Percentiles rank a stretch among this genome's conserved stretches.
phyloP scores from a whole-genome alignment of 2,888 invertebrate genomes.

The Arge pagana region DNA sequence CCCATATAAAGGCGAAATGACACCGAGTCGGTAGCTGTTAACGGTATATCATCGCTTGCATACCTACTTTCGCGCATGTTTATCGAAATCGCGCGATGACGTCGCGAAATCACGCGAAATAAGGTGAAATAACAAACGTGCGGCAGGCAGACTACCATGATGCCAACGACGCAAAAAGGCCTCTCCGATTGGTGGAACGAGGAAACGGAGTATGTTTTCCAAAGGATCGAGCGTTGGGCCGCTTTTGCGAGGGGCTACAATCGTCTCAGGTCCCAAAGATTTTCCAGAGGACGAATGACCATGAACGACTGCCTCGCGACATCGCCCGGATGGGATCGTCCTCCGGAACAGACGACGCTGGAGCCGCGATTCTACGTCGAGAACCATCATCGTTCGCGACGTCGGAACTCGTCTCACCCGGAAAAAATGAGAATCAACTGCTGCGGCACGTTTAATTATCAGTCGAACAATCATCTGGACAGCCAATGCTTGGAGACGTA shows the following conservation, averaged over 20 bases:
- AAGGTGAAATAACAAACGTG: slow-evolving; percentile 27
- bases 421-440: slow-evolving; percentile 47
- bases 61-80: too few relatives aligned
- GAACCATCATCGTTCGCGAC: slow-evolving; percentile 34
- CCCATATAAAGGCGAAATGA: slow-evolving; percentile 35
- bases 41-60: too few relatives aligned
- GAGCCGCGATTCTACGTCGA: slow-evolving; percentile 35
- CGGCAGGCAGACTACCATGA: slow-evolving; percentile 22
- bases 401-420: slow-evolving; percentile 30
- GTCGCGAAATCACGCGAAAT: too few relatives aligned
- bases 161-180: slow-evolving; percentile 36
- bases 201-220: slow-evolving; percentile 51
- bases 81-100: too few relatives aligned
- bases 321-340: slow-evolving; percentile 38
- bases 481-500: slow-evolving; percentile 50
- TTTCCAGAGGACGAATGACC: slow-evolving; percentile 45
- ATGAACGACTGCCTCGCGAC: slow-evolving; percentile 40
- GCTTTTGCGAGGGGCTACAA: slow-evolving; percentile 52
- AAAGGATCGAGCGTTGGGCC: slow-evolving; percentile 52
- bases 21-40: slow-evolving; percentile 9
- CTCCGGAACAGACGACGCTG: slow-evolving; percentile 39
- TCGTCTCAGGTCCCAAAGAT: slow-evolving; percentile 45
- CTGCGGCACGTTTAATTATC: slow-evolving; percentile 48
- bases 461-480: slow-evolving; percentile 48
- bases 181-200: slow-evolving; percentile 54